Base-by-base conservation (phyloP, 1,140 invertebrate genomes). In the Bombus confusus region DNA sequence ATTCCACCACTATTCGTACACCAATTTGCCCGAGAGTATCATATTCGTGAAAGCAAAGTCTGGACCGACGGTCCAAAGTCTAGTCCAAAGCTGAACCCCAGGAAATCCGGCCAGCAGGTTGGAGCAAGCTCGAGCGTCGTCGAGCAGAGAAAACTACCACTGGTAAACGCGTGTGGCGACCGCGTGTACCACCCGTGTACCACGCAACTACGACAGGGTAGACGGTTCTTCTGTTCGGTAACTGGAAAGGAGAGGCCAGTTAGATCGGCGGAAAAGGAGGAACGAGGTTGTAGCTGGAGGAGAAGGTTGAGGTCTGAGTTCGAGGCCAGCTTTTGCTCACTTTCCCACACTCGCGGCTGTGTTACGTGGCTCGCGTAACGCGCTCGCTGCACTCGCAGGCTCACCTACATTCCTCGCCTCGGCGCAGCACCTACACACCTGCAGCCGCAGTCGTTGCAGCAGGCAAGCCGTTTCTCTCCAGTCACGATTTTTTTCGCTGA, bases 221-320 rank as follows among this genome's bases (percentile, higher is more conserved):
- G 83, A 80, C 76, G 15, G 68, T 85, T 85, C 77, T 85, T 85
- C 77, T 79, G 77, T 22, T 73, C 39, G 77, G 83, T 62, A 73
- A 72, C 78, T 75, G 71, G 84, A 85, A 43, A 81, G 84, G 84
- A 84, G 82, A 78, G 57, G 78, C 83, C 69, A 74, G 77, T 74
- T 66, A 74, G 84, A 74, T 37, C 59, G 84, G 77, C 72, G 71
- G 79, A 81, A 85, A 85, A 85, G 84, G 84, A 85, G 62, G 79
- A 85, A 85, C 84, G 83, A 80, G 83, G 78, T 81, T 85, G 78
- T 59, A 85, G 71, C 43, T 75, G 69, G 85, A 80, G 86, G 88
- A 91, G 91, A 92, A 92, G 92, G 92, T 92, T 92, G 90, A 92
- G 92, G 92, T 92, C 92, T 91, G 88, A 90, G 92, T 92, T 92